These are phyloP conservation scores for Wiebesia pumilae DNA, from an alignment of 1,140 invertebrate genomes.

Conservation along the genomic window DNA sequence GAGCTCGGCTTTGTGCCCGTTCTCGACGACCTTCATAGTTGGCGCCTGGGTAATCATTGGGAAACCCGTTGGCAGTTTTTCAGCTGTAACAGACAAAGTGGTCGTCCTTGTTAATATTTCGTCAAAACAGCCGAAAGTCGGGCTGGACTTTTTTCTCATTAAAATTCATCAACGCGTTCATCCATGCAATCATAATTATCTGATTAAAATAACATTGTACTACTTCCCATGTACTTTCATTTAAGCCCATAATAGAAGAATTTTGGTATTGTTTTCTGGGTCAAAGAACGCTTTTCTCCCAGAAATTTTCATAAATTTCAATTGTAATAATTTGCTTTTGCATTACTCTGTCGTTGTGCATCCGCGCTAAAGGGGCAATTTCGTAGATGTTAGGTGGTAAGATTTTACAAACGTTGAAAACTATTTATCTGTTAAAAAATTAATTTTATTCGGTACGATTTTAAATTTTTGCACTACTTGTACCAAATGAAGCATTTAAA, in stretches of 20 bases:
- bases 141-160: not conserved
- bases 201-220: too few relatives aligned
- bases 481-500: too few relatives aligned
- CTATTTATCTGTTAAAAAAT: not conserved
- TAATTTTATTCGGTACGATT: too few relatives aligned
- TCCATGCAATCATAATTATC: not conserved
- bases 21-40: conserved; percentile 93
- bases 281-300: not conserved
- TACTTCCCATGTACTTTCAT: not conserved
- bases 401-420: not conserved
- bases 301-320: too few relatives aligned
- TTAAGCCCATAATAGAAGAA: not conserved
- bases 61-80: conserved; percentile 92
- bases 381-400: too few relatives aligned
- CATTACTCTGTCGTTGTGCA: too few relatives aligned
- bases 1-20: conserved; percentile 92
- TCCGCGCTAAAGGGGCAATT: too few relatives aligned
- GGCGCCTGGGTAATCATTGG: conserved; percentile 90
- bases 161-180: not conserved
- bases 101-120: not conserved
- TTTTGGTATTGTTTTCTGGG: too few relatives aligned
- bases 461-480: too few relatives aligned
- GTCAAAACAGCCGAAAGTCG: not conserved
- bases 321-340: too few relatives aligned
- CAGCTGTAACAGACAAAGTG: conserved; percentile 79